A percentile compares a stretch with the other conserved stretches of the same genome.
Conservation (phyloP, 2,797 vertebrate species). For the Poeciliopsis gracilis region DNA sequence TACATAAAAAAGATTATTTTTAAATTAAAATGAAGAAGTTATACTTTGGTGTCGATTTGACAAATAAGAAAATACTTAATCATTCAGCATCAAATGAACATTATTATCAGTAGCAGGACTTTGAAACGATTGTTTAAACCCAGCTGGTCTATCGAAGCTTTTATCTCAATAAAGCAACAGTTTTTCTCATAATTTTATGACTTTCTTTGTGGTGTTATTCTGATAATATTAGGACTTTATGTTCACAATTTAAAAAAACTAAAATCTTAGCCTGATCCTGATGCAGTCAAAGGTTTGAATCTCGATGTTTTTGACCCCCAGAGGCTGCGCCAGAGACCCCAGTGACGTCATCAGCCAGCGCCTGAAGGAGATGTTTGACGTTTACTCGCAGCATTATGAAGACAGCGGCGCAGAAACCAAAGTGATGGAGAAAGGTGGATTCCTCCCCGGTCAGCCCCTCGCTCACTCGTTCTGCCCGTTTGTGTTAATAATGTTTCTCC, state of each 20-base stretch:
- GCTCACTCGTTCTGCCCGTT: not conserved
- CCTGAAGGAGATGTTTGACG: slow-evolving; percentile 89
- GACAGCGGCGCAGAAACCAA: slow-evolving; percentile 73
- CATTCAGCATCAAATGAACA: no score
- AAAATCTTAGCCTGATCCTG: not conserved
- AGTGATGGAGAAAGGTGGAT: slow-evolving; percentile 85
- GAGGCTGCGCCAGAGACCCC: slow-evolving; percentile 90
- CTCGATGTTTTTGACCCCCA: slow-evolving; percentile 51
- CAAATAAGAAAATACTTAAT: no score
- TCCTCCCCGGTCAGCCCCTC: not conserved
- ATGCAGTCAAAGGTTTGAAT: not conserved
- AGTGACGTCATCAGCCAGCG: slow-evolving; percentile 84
- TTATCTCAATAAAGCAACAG: not conserved
- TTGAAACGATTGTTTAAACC: no score
- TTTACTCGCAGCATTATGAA: slow-evolving; percentile 82
- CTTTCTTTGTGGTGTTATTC: not conserved
- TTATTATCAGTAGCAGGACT: no score
- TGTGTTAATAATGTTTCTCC: not conserved
- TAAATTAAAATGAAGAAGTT: no score
- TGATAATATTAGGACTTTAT: not conserved
- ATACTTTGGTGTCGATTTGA: no score
- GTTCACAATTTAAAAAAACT: not conserved
- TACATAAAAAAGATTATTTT: no score
- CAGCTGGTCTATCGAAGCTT: no score
- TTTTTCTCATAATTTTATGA: not conserved